These are phyloP conservation scores for Datnioides undecimradiatus DNA, from an alignment of 2,113 vertebrate species.

Conservation along the genomic window DNA sequence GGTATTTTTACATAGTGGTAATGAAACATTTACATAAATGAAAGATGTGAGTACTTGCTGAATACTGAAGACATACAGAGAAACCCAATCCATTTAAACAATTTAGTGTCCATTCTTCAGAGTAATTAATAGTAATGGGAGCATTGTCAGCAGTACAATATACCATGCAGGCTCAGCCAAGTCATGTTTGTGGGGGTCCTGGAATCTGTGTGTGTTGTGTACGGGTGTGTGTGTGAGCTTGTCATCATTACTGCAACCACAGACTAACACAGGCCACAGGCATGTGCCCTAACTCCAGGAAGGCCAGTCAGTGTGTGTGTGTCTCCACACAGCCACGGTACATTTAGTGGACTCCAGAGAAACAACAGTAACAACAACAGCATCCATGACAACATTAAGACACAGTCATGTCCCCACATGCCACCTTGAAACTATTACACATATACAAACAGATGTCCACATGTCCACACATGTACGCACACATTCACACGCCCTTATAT, in stretches of 20 bases:
- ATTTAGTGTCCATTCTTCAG: slow-evolving; percentile 63
- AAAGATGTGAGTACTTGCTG: slow-evolving; percentile 16
- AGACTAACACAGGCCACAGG: slow-evolving; percentile 84
- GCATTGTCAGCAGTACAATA: slow-evolving; percentile 77
- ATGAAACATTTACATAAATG: slow-evolving; percentile 26
- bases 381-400: slow-evolving; percentile 21
- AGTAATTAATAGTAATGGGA: slow-evolving; percentile 73
- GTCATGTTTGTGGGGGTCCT: slow-evolving; percentile 82
- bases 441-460: slow-evolving; percentile 34
- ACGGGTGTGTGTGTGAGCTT: slow-evolving; percentile 70
- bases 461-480: slow-evolving; percentile 31
- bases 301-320: slow-evolving; percentile 59
- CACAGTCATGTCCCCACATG: slow-evolving; percentile 48
- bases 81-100: slow-evolving; percentile 57
- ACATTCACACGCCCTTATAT: slow-evolving; percentile 22
- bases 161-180: slow-evolving; percentile 67
- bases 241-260: slow-evolving; percentile 84
- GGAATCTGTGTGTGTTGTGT: slow-evolving; percentile 78
- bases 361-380: slow-evolving; percentile 62
- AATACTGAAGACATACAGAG: slow-evolving; percentile 47
- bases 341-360: slow-evolving; percentile 56
- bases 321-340: slow-evolving; percentile 21
- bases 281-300: slow-evolving; percentile 71
- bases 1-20: slow-evolving; percentile 28
- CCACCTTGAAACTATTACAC: slow-evolving; percentile 34